A percentile compares a stretch with the other conserved stretches of the same genome.
Conservation (phyloP, 2,113 vertebrate genomes). For the Numida meleagris region DNA sequence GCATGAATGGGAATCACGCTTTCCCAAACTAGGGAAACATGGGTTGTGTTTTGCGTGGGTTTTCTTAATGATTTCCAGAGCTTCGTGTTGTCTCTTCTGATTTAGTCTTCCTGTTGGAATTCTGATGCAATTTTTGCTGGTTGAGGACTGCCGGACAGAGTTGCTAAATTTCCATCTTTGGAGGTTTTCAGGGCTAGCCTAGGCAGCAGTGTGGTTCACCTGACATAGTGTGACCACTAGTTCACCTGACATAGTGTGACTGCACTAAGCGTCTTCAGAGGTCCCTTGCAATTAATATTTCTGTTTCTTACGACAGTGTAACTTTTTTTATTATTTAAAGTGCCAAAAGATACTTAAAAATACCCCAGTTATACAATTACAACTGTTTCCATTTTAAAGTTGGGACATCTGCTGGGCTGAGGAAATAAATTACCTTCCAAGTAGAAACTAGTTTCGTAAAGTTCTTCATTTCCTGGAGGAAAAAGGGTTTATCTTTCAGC, state of each 20-base stretch:
- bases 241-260: no score
- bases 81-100: background rate
- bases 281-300: background rate
- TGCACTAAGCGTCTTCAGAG: background rate
- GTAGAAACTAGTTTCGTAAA: background rate
- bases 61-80: background rate
- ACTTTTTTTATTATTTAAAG: background rate
- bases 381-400: background rate
- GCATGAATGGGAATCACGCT: background rate
- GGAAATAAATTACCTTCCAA: background rate
- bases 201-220: rapidly evolving
- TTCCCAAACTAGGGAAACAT: background rate
- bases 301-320: background rate
- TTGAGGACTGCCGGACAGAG: background rate
- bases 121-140: background rate
- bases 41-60: background rate
- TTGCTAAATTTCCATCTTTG: background rate
- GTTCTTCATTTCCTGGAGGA: background rate
- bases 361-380: rapidly evolving
- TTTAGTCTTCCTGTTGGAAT: background rate
- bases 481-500: background rate
- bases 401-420: background rate
- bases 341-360: background rate
- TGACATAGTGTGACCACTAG: no score
- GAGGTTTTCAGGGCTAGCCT: background rate